These are phyloP conservation scores for Drosophila pseudotalamancana DNA, from an alignment of 2,888 invertebrate genomes.

Conservation along the genomic window DNA sequence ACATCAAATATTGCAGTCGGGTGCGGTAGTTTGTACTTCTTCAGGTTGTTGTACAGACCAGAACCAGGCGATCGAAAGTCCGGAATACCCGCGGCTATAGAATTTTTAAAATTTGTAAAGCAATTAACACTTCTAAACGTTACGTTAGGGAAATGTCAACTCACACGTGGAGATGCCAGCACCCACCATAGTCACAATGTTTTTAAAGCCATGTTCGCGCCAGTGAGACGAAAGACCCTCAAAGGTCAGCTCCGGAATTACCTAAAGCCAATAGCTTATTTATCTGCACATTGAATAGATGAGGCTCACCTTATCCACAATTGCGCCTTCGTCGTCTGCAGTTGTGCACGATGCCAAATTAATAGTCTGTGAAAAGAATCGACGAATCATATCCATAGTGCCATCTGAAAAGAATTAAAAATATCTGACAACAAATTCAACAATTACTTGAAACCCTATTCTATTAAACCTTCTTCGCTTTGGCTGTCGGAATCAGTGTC, in stretches of 20 bases:
- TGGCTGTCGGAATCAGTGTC: conserved; percentile 31
- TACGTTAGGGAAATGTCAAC: conserved; percentile 72
- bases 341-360: conserved; percentile 83
- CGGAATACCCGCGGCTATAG: conserved; percentile 90
- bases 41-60: conserved; percentile 95
- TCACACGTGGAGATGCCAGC: conserved; percentile 98
- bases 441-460: conserved; percentile 4
- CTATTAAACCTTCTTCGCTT: conserved; percentile 27
- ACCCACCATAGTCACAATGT: conserved; percentile 96
- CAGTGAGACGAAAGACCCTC: conserved; percentile 93
- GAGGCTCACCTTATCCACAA: conserved; percentile 56
- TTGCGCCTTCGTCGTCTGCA: conserved; percentile 38
- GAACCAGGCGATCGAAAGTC: conserved; percentile 97
- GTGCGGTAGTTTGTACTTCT: conserved; percentile 95
- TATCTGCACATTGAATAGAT: not conserved
- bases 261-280: conserved; percentile 76
- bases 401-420: conserved; percentile 64
- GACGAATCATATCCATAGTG: conserved; percentile 87
- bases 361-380: conserved; percentile 88
- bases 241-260: conserved; percentile 89
- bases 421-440: conserved; percentile 3
- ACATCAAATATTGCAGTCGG: conserved; percentile 97
- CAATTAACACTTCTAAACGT: not conserved
- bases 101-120: not conserved
- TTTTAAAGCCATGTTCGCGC: conserved; percentile 90